Percentiles rank a stretch among this genome's conserved stretches.
phyloP scores from a whole-genome alignment of 1,140 invertebrate species.

The Penaeus chinensis region DNA sequence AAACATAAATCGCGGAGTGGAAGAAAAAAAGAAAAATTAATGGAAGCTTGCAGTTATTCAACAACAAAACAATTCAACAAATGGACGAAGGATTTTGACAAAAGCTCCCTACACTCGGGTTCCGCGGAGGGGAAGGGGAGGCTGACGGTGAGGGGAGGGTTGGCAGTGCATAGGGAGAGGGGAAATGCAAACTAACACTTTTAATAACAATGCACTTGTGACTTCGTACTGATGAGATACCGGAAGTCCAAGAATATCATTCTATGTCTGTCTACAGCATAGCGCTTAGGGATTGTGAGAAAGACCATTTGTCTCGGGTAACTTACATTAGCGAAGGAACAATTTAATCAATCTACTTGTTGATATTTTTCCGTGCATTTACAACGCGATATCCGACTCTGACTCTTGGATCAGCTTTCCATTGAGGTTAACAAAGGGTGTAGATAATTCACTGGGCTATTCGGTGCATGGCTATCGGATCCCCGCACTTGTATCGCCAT shows the following conservation, averaged over 20 bases:
- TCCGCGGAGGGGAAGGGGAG: conserved; percentile 35
- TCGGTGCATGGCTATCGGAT: conserved; percentile 24
- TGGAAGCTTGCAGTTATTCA: conserved; percentile 46
- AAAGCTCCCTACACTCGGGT: conserved; percentile 44
- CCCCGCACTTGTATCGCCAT: neutral
- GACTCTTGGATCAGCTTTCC: conserved; percentile 55
- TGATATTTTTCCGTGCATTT: conserved; percentile 60
- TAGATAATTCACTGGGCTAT: conserved; percentile 56
- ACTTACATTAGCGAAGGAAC: conserved; percentile 37
- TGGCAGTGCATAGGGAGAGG: conserved; percentile 56
- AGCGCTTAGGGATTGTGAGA: too few relatives aligned
- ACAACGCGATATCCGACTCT: conserved; percentile 45
- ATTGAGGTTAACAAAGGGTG: conserved; percentile 51
- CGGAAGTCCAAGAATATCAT: conserved; percentile 36
- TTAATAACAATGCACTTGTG: conserved; percentile 62
- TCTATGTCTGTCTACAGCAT: conserved; percentile 9
- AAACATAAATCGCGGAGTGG: conserved; percentile 44
- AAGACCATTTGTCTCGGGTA: conserved; percentile 15
- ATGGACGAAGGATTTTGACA: conserved; percentile 57
- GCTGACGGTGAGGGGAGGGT: neutral
- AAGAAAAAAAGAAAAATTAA: conserved; percentile 49
- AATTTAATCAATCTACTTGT: conserved; percentile 62
- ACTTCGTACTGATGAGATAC: conserved; percentile 56
- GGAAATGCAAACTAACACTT: conserved; percentile 61
- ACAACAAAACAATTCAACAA: conserved; percentile 49